Evolutionary conservation across 2,797 vertebrate species (phyloP), one percentile per base, ranked within the genome.

Genomic region (Leucoraja ocellata): DNA sequence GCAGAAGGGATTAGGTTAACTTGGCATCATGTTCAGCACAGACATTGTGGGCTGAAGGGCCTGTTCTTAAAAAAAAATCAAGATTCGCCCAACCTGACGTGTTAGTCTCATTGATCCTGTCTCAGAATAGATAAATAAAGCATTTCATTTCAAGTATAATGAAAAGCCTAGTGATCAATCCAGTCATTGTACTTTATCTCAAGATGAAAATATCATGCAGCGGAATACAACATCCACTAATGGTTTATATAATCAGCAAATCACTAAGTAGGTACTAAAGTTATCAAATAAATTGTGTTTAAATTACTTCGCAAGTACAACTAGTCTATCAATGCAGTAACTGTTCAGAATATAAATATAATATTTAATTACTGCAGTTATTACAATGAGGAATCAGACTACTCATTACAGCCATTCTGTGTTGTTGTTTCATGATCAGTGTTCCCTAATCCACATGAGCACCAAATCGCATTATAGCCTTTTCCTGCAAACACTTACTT

Each of bases 211-310:
- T 63, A 86, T 86, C 58, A 86, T 63, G 54, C 28, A 61, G 58
- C 83, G n/a, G n/a, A 86, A 86, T 61, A 63, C 54, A 86, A 63
- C 58, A 86, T 86, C 11, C 63, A 61, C 25, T 63, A 86, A 86
- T 86, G 58, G 58, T 63, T 58, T 86, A n/a, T 63, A 28, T 86
- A 14, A 86, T 86, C 54, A 63, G 11, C 11, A 86, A 86, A 86
- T 86, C 83, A 63, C 25, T 86, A 58, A 63, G 58, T 25, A n/a
- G 58, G 58, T n/a, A 63, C 83, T 86, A 63, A 63, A 63, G 58
- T 86, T 86, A 63, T 61, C 13, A 63, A 86, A 86, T 86, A 63
- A 86, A 86, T 86, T n/a, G 28, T 61, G 58, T 63, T 86, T 86
- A 63, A 86, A 63, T 86, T 63, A 28, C 28, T n/a, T 86, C 1